Conservation (phyloP, 2,113 vertebrate species). For the Malurus melanocephalus region DNA sequence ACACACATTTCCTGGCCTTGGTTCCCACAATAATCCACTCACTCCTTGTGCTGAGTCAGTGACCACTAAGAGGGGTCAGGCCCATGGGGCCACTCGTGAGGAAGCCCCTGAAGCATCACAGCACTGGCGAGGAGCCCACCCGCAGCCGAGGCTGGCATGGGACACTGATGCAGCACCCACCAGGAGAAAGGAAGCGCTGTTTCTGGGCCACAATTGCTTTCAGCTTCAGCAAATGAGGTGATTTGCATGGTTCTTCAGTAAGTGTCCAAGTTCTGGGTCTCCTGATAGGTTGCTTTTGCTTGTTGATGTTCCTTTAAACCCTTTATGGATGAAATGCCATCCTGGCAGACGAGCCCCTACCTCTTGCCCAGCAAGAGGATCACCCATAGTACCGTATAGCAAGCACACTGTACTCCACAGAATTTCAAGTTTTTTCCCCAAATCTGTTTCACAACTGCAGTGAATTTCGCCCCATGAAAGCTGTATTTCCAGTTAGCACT, state of each 20-base stretch:
- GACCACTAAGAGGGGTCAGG: fast-evolving
- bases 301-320: background rate
- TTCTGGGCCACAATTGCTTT: background rate
- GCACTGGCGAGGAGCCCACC: background rate
- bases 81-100: fast-evolving
- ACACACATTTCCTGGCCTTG: background rate
- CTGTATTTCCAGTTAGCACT: background rate
- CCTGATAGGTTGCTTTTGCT: fast-evolving
- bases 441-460: background rate
- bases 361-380: background rate
- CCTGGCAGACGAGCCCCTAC: background rate
- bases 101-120: background rate
- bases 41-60: background rate
- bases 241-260: background rate
- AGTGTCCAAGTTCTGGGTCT: background rate
- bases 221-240: background rate
- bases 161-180: background rate
- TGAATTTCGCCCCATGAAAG: background rate
- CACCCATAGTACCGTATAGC: fast-evolving
- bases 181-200: background rate
- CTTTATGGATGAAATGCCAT: background rate
- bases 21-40: background rate
- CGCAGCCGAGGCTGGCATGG: fast-evolving
- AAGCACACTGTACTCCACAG: background rate
- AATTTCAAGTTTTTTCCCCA: background rate